These are phyloP conservation scores for Hecatera dysodea DNA, from an alignment of 2,888 invertebrate genomes.

Conservation along the genomic window DNA sequence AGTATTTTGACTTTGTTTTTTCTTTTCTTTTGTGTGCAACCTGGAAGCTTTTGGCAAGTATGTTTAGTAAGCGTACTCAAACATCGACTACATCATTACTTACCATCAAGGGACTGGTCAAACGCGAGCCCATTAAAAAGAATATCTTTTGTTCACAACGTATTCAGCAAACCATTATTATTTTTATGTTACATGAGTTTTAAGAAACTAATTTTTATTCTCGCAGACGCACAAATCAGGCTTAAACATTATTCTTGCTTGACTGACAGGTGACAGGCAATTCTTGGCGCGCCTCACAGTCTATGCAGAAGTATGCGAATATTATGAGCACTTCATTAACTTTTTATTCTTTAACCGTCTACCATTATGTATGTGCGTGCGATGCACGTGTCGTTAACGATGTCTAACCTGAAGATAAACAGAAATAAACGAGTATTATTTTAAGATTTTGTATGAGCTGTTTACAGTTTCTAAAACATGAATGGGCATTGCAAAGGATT, in stretches of 20 bases:
- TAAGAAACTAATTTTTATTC: background rate
- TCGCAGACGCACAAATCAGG: constrained; percentile 15
- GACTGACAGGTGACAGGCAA: constrained; percentile 35
- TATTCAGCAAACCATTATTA: no score
- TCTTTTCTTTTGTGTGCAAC: no score
- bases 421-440: constrained; percentile 63
- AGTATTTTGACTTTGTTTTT: no score
- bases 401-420: constrained; percentile 54
- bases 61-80: no score
- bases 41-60: no score
- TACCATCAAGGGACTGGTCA: no score
- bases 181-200: background rate
- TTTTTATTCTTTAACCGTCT: constrained; percentile 33
- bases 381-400: constrained; percentile 66
- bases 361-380: constrained; percentile 54
- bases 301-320: constrained; percentile 11
- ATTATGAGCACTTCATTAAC: constrained; percentile 42
- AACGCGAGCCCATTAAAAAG: no score
- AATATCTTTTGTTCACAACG: no score
- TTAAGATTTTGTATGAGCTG: constrained; percentile 38
- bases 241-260: constrained; percentile 19
- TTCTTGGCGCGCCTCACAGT: constrained; percentile 25
- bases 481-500: constrained; percentile 12
- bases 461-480: constrained; percentile 18
- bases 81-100: no score